phyloP scores from a whole-genome alignment of 2,113 vertebrate genomes.

The Stigmatopora nigra region DNA sequence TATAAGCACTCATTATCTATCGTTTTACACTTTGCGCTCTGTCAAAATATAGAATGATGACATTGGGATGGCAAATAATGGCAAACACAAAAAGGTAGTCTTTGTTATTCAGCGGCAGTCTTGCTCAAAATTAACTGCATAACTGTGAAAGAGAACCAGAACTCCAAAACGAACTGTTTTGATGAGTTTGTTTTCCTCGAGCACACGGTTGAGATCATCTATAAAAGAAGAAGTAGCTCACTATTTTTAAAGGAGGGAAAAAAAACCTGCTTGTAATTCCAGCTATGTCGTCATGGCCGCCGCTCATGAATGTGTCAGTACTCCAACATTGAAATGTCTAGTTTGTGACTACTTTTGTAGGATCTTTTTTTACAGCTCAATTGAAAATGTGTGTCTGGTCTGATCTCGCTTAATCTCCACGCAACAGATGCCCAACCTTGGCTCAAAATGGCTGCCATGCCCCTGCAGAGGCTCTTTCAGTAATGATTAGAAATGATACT shows the following conservation, averaged over 20 bases:
- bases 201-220: too few species aligned
- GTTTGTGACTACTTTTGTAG: slow-evolving; percentile 14
- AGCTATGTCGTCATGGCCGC: too few species aligned
- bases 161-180: too few species aligned
- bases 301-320: too few species aligned
- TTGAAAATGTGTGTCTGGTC: slow-evolving; percentile 51
- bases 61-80: not conserved
- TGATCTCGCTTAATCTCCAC: slow-evolving; percentile 61
- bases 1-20: not conserved
- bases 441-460: slow-evolving; percentile 49
- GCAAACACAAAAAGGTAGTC: too few species aligned
- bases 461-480: slow-evolving; percentile 18
- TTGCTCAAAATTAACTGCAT: too few species aligned
- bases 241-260: too few species aligned
- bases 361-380: slow-evolving; percentile 43
- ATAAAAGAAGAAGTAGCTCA: too few species aligned
- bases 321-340: not conserved
- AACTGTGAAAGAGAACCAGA: too few species aligned
- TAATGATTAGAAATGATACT: slow-evolving; percentile 25
- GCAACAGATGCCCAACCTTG: slow-evolving; percentile 54
- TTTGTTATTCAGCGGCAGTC: too few species aligned
- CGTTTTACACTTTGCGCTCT: not conserved
- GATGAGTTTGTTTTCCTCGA: too few species aligned
- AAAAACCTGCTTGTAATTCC: too few species aligned
- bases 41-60: not conserved